phyloP scores from a whole-genome alignment of 2,888 invertebrate species.

The Dasypolia templi region DNA sequence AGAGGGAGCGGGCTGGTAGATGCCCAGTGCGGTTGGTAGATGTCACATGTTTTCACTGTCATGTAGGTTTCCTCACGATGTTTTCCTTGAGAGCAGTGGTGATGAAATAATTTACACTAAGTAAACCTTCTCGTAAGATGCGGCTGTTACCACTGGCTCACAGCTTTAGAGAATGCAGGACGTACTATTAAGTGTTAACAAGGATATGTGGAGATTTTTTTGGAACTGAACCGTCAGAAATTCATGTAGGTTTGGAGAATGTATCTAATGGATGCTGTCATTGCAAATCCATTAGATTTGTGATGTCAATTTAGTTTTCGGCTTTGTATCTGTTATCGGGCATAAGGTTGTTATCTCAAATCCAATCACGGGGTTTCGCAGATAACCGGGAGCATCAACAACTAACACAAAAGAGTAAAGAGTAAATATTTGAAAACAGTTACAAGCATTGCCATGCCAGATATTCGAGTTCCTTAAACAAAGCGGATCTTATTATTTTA shows the following conservation, averaged over 20 bases:
- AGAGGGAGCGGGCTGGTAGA: no score
- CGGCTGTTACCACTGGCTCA: no score
- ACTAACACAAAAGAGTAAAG: background rate
- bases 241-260: background rate
- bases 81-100: no score
- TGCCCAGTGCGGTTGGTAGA: no score
- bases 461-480: background rate
- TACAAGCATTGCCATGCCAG: background rate
- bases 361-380: background rate
- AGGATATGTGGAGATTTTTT: background rate
- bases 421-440: background rate
- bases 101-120: no score
- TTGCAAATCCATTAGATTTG: slow-evolving; percentile 21
- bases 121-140: no score
- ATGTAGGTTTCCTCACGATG: no score
- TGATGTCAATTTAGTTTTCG: slow-evolving; percentile 3
- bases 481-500: background rate
- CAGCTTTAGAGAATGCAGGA: no score
- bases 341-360: slow-evolving; percentile 33
- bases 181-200: background rate
- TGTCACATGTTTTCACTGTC: no score
- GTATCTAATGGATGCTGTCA: slow-evolving; percentile 30
- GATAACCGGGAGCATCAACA: background rate
- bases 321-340: slow-evolving; percentile 13
- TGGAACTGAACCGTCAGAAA: background rate